Conservation (phyloP, 2,113 vertebrate genomes). For the Brienomyrus longianalis region DNA sequence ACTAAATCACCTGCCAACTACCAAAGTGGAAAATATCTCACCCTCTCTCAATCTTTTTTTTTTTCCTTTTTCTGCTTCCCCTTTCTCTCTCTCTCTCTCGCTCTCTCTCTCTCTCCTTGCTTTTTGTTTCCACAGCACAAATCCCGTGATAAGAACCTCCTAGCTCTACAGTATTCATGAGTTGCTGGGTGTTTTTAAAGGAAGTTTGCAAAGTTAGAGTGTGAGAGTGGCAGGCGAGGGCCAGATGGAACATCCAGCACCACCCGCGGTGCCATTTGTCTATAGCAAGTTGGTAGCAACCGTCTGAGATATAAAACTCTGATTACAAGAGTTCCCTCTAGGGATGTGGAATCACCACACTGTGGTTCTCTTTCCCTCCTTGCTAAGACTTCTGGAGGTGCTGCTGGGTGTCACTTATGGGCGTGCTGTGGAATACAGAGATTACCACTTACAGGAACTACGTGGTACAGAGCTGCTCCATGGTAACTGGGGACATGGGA, state of each 20-base stretch:
- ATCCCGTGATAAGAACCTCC: conserved; percentile 55
- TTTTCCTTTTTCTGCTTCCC: neutral
- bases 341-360: conserved; percentile 41
- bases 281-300: neutral
- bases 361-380: conserved; percentile 46
- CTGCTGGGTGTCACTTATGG: conserved; percentile 47
- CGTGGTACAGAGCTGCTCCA: conserved; percentile 68
- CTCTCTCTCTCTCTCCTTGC: neutral
- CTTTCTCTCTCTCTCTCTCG: neutral
- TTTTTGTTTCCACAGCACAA: conserved; percentile 44
- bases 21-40: conserved; percentile 20
- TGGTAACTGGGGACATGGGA: conserved; percentile 52
- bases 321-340: conserved; percentile 35
- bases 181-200: neutral
- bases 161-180: conserved; percentile 53
- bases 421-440: conserved; percentile 62
- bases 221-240: neutral
- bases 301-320: conserved; percentile 28
- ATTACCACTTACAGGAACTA: conserved; percentile 77
- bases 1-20: conserved; percentile 48
- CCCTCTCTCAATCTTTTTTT: neutral
- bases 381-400: conserved; percentile 57
- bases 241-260: neutral
- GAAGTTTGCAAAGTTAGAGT: neutral
- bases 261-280: too few species aligned